phyloP scores from a whole-genome alignment of 2,888 invertebrate species.

The Pherbina coryleti region DNA sequence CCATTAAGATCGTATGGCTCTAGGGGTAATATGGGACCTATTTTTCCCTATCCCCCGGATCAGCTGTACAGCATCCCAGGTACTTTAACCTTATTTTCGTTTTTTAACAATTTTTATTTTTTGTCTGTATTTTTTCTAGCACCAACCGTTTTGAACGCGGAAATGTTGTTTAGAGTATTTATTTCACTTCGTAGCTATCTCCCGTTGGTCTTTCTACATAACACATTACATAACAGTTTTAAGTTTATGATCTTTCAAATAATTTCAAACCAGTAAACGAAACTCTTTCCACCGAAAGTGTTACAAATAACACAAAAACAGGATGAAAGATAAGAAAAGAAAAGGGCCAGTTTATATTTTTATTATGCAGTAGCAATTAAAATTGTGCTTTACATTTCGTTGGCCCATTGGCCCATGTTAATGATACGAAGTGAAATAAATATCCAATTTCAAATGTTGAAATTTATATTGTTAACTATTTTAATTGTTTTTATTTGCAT shows the following conservation, averaged over 20 bases:
- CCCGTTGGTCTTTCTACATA: too few species aligned
- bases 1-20: constrained; percentile 70
- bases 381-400: too few species aligned
- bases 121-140: constrained; percentile 29
- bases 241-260: too few species aligned
- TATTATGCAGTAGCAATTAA: too few species aligned
- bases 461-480: too few species aligned
- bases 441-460: too few species aligned
- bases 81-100: constrained; percentile 54
- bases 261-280: too few species aligned
- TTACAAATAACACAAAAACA: background rate
- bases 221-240: too few species aligned
- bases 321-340: background rate
- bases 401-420: too few species aligned
- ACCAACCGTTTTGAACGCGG: constrained; percentile 13
- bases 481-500: too few species aligned
- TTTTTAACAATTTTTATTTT: constrained; percentile 34
- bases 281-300: background rate
- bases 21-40: constrained; percentile 70
- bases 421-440: too few species aligned
- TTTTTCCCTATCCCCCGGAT: constrained; percentile 69
- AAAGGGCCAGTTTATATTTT: background rate
- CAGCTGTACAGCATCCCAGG: constrained; percentile 71
- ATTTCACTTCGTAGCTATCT: background rate
- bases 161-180: background rate